phyloP scores from a whole-genome alignment of 2,113 vertebrate genomes.

The Hassar affinis region DNA sequence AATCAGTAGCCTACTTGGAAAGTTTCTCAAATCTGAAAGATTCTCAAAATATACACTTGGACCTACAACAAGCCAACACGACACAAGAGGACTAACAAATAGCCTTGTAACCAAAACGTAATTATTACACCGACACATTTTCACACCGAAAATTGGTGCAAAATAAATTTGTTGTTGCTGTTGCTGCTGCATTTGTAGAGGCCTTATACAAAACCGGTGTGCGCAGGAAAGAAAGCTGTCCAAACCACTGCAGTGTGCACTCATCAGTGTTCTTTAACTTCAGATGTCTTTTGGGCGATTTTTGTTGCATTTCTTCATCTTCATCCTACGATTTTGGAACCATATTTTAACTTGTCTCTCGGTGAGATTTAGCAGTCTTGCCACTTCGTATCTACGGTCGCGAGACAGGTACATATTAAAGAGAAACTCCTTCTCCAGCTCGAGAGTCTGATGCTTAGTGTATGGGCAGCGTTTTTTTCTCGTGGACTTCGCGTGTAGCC shows the following conservation, averaged over 20 bases:
- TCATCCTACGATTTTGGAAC: conserved; percentile 99
- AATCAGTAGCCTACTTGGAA: conserved; percentile 44
- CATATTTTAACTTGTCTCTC: conserved; percentile 99
- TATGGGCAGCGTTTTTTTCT: conserved; percentile 97
- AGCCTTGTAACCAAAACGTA: conserved; percentile 36
- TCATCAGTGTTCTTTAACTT: conserved; percentile 50
- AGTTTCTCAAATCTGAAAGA: conserved; percentile 13
- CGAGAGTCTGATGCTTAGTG: conserved; percentile 94
- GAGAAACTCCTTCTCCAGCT: conserved; percentile 97
- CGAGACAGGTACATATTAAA: conserved; percentile 99
- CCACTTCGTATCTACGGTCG: conserved; percentile 96
- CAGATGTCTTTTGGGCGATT: conserved; percentile 89
- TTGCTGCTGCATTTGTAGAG: conserved; percentile 15
- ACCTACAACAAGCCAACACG: conserved; percentile 45
- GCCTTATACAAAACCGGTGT: conserved; percentile 26
- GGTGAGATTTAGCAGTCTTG: conserved; percentile 90
- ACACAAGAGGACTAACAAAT: conserved; percentile 46
- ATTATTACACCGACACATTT: conserved; percentile 39
- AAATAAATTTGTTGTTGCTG: conserved; percentile 34
- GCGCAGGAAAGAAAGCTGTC: conserved; percentile 34
- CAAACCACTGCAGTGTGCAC: conserved; percentile 46
- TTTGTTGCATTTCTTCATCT: conserved; percentile 99
- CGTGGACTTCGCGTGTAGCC: conserved; percentile 96
- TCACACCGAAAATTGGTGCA: conserved; percentile 69
- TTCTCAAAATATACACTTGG: conserved; percentile 32